Percentiles rank a stretch among this genome's conserved stretches.
Conservation (phyloP, 2,797 vertebrate genomes). For the Ispidina lecontei region DNA sequence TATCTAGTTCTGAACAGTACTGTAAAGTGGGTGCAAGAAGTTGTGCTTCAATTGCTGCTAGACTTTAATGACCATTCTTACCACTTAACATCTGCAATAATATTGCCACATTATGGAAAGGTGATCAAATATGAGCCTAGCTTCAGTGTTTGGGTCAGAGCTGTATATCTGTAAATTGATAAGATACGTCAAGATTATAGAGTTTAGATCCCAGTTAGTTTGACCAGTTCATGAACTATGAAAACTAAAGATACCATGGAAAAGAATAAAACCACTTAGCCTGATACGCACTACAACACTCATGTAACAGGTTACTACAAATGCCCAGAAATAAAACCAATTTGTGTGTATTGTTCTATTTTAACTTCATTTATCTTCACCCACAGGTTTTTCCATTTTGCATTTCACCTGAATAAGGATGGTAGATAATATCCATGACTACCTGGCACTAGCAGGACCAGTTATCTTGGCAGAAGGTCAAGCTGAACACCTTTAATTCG, state of each 20-base stretch:
- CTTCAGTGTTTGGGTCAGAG: neutral
- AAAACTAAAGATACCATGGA: slow-evolving; percentile 22
- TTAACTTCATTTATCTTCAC: neutral
- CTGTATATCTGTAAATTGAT: slow-evolving; percentile 33
- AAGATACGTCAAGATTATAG: slow-evolving; percentile 38
- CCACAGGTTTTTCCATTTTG: neutral
- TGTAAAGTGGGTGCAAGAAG: neutral
- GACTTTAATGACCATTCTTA: neutral
- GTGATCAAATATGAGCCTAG: neutral
- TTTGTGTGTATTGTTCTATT: neutral
- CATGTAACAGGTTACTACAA: neutral
- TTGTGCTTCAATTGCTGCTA: neutral
- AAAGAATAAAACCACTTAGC: slow-evolving; percentile 18
- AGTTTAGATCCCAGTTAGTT: slow-evolving; percentile 24
- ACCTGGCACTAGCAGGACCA: neutral
- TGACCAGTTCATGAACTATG: slow-evolving; percentile 52
- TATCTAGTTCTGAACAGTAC: neutral
- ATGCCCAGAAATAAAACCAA: neutral
- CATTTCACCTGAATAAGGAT: neutral
- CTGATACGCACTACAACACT: neutral
- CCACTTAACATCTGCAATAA: neutral
- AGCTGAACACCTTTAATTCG: neutral
- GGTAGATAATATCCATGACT: neutral
- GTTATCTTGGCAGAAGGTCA: slow-evolving; percentile 3
- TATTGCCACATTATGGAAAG: neutral